A percentile compares a stretch with the other conserved stretches of the same genome.
Conservation (phyloP, 2,113 vertebrate species). For the Onychorhynchus coronatus region DNA sequence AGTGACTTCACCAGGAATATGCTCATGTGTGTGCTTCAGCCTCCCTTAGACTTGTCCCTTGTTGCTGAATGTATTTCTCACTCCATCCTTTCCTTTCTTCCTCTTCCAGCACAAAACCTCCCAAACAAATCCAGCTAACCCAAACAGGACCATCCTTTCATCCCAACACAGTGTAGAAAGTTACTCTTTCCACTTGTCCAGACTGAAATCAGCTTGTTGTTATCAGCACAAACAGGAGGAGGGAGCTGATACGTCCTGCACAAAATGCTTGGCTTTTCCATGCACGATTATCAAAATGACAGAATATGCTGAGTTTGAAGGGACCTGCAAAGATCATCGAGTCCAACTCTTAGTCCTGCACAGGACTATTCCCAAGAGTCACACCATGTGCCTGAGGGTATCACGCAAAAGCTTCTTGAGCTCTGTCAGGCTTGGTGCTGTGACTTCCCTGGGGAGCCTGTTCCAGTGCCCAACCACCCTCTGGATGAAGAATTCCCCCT, state of each 20-base stretch:
- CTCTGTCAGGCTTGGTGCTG: neutral
- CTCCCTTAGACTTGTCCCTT: neutral
- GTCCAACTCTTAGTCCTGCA: neutral
- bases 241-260: neutral
- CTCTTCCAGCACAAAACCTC: neutral
- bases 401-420: neutral
- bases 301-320: neutral
- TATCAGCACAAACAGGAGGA: neutral
- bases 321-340: neutral
- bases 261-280: neutral
- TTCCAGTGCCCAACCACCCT: neutral
- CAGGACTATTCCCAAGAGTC: neutral
- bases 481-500: neutral
- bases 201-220: neutral
- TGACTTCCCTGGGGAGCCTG: neutral
- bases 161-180: neutral
- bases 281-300: accelerated
- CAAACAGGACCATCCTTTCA: neutral
- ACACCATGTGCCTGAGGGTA: neutral
- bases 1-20: neutral
- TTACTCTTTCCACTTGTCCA: neutral
- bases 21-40: too few species aligned
- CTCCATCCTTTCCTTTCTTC: neutral
- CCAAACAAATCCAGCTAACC: neutral
- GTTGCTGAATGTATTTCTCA: neutral